Base-by-base conservation (phyloP, 2,113 vertebrate genomes). In the Amazona vittata region DNA sequence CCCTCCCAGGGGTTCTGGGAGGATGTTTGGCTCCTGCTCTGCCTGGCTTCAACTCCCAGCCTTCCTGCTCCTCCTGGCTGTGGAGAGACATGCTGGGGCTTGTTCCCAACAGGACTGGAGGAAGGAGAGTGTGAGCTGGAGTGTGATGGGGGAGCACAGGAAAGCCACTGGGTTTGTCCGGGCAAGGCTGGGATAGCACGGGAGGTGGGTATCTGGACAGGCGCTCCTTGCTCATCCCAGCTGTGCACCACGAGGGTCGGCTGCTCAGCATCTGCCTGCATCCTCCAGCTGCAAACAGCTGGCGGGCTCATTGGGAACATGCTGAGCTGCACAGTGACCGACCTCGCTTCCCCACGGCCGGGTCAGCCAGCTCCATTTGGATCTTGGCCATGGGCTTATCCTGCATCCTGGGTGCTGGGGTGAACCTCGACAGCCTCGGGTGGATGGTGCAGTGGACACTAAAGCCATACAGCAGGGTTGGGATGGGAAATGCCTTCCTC, bases 201-300 rank as follows among this genome's bases (percentile, higher is more conserved):
- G 18, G 68, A 71, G 46, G 25, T 33, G 37, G 49, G 47, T 68
- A 52, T 41, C 71, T 18, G 41, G 35, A 16, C 41, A 35, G 59
- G 24, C 8, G 1, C 33, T 33, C 21, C 41, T 22, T 0, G 4
- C 86, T 88, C 11, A 0, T n/a, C 86, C 78, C 78, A 83, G 70
- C 84, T 90, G 86, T 41, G 89, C 5, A 0, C 44, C 0, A 2
- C 0, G 2, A 70, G 60, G 65, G 37, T 76, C 0, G 2, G 78
- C 74, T 65, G 78, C 74, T 89, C 17, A 0, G 62, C 80, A 73
- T 94, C 83, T 91, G 95, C 90, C 20, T 46, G 37, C 2, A 0
- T 78, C 44, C 83, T 88, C 70, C 96, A 92, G 88, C 83, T 1
- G 24, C 83, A 21, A 74, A 53, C 94, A 96, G 90, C 95, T 95